Evolutionary conservation across 1,140 invertebrate genomes (phyloP).

Genomic region (Tribolium madens): DNA sequence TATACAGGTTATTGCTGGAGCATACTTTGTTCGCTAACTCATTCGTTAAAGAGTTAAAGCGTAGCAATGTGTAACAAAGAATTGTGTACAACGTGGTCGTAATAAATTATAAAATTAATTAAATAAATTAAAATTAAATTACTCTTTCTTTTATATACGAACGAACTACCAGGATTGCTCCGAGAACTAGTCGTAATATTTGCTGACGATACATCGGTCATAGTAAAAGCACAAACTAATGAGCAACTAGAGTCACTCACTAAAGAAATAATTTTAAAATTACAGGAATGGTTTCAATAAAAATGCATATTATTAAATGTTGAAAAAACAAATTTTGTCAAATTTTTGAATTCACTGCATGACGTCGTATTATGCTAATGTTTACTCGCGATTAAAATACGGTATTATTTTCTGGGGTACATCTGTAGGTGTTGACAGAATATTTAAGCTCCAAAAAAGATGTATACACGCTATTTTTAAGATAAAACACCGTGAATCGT

Average conservation of each 20-base stretch:
- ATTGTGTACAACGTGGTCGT: no score
- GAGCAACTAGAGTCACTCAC: background rate
- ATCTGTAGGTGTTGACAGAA: background rate
- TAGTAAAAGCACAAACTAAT: conserved; percentile 2
- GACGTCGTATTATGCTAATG: background rate
- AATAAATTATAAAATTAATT: no score
- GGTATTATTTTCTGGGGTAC: conserved; percentile 27
- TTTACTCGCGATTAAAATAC: conserved; percentile 9
- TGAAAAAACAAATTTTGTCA: conserved; percentile 7
- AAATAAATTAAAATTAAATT: no score
- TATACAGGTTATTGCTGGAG: no score
- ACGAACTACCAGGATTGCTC: background rate
- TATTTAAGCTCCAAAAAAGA: conserved; percentile 9
- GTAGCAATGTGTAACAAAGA: no score
- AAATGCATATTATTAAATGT: conserved; percentile 10
- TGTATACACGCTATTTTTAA: background rate
- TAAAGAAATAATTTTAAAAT: background rate
- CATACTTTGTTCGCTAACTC: no score
- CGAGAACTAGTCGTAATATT: background rate
- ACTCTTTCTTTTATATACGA: conserved; percentile 15
- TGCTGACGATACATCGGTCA: conserved; percentile 10
- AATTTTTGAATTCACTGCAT: background rate
- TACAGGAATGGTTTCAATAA: background rate
- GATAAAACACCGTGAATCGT: background rate
- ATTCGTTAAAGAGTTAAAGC: no score